Conservation (phyloP, 2,888 invertebrate genomes). For the Serripes groenlandicus region DNA sequence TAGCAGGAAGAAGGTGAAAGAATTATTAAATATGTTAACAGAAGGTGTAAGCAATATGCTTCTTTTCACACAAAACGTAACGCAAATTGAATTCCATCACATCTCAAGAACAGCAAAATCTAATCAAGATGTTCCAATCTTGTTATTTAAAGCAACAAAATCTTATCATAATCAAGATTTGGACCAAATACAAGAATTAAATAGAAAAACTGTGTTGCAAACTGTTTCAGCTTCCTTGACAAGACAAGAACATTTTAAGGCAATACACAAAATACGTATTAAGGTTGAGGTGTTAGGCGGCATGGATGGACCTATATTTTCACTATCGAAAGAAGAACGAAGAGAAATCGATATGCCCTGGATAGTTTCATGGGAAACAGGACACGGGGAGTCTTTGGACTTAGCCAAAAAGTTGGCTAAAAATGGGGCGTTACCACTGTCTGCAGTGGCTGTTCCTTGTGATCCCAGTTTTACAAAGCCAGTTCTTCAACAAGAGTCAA, state of each 20-base stretch:
- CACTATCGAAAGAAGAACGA: background rate
- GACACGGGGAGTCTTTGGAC: conserved; percentile 23
- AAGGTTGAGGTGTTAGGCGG: too few relatives aligned
- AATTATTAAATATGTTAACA: conserved; percentile 77
- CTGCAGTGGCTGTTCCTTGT: conserved; percentile 53
- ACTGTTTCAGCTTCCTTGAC: background rate
- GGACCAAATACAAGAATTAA: too few relatives aligned
- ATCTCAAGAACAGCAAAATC: conserved; percentile 46
- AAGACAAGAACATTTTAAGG: background rate
- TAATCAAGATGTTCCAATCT: too few relatives aligned
- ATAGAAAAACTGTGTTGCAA: conserved; percentile 3
- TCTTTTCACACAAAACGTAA: conserved; percentile 84
- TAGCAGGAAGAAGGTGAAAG: conserved; percentile 72
- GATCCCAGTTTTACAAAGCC: background rate
- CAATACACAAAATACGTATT: conserved; percentile 7
- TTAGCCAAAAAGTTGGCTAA: conserved; percentile 15
- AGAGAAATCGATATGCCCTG: conserved; percentile 21
- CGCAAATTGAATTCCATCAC: conserved; percentile 76
- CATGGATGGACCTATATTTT: too few relatives aligned
- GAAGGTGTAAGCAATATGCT: conserved; percentile 78
- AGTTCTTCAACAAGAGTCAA: background rate
- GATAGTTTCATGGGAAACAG: conserved; percentile 64
- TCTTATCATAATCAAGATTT: too few relatives aligned
- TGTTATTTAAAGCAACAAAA: too few relatives aligned
- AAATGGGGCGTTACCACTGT: conserved; percentile 61